Evolutionary conservation across 2,113 vertebrate genomes (phyloP), one percentile per base, ranked within the genome.

Genomic region (Tachysurus vachellii): DNA sequence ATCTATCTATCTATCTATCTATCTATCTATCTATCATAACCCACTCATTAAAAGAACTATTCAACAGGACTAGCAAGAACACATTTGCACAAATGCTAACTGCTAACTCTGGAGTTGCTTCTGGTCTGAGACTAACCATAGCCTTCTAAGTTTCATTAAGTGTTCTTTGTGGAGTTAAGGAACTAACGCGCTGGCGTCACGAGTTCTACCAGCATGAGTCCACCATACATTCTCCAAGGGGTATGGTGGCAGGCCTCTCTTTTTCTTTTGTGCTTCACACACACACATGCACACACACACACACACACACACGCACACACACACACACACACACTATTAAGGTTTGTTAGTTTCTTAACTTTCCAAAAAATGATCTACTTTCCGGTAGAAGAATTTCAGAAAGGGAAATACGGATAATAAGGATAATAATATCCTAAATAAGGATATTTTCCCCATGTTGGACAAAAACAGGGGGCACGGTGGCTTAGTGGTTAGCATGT

Each of bases 201-300:
- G n/a, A n/a, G n/a, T n/a, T n/a, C n/a, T n/a, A n/a, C n/a, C n/a
- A n/a, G n/a, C 42, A 17, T 36, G 62, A 84, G n/a, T 82, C 75
- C 26, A 75, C 59, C n/a, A 87, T 82, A 81, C 13, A 71, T 81
- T 81, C 77, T 81, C 77, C 31, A 70, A 71, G 44, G 70, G 64
- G 59, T 85, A 53, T 86, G 44, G 68, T 81, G 31, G 64, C 68
- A 83, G 50, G 5, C 50, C 53, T 86, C n/a, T 5, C 61, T 76
- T 70, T 83, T 36, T 42, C 71, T 53, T 36, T 68, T 23, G 17
- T 4, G 1, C 13, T 11, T 8, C 64, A 28, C 59, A 62, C 59
- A 62, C 59, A 21, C 57, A 54, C 28, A 50, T 12, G 16, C 61
- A 53, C 68, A 66, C 56, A 57, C 56, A 57, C 56, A 62, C 61